Base-by-base conservation (phyloP, 2,888 invertebrate genomes). In the Hirtodrosophila alboralis region DNA sequence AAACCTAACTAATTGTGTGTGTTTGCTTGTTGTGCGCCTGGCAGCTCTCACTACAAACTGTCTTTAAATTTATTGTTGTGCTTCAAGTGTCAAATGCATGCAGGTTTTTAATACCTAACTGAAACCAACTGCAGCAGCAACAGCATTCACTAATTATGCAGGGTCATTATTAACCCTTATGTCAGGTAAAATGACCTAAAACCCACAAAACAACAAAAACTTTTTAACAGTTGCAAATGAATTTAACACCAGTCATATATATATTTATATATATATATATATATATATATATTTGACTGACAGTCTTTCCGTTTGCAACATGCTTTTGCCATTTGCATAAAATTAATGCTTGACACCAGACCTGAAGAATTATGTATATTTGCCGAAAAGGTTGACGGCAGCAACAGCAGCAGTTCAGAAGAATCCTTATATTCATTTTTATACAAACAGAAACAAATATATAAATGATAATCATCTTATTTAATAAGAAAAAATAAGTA, bases 301-400 rank as follows among this genome's bases (percentile, higher is more conserved):
- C 80, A 78, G 62, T 51, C 60, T 69, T 76, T 80, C 77, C 84
- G 70, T 70, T 76, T 67, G 78, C 75, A 81, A 84, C 78, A 84
- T 77, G 78, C 81, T 79, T 79, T 79, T 84, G 78, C 84, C 78
- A 79, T 79, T 79, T 84, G 66, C 56, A 52, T n/a, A 60, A 79
- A 84, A 84, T 79, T 70, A 84, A 84, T 77, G 84, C 57, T 56
- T 40, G 56, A 54, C 63, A n/a, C n/a, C n/a, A 57, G 51, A 28
- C 5, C 30, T 36, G 27, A n/a, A 41, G 30, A 13, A 21, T 9
- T 36, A 5, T 8, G 36, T 13, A n/a, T n/a, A n/a, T n/a, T n/a
- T n/a, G 12, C 5, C 3, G n/a, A 49, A 33, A 28, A 1, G 21
- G 41, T 49, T 68, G 61, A 69, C 47, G 47, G 54, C 56, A 45